Evolutionary conservation across 2,113 vertebrate species (phyloP).

Genomic region (Murina feae): DNA sequence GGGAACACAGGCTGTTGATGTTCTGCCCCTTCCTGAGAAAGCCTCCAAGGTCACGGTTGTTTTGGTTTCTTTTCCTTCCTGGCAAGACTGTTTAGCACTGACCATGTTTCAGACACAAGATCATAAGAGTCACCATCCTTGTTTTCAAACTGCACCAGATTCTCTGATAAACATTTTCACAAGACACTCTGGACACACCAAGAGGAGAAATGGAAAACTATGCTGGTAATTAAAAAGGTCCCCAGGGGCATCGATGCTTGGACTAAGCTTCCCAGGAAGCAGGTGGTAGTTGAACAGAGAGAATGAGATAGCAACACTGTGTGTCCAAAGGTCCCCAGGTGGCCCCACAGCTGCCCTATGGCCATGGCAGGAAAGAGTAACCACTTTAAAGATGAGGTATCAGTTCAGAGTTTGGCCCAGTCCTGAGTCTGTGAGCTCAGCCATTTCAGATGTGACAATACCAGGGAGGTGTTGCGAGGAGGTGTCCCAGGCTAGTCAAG

Average conservation of each 20-base stretch:
- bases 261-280: constrained; percentile 2
- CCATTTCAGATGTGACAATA: neutral
- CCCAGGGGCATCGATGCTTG: neutral
- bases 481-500: neutral
- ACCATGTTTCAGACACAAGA: neutral
- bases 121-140: neutral
- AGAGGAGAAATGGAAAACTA: constrained; percentile 28
- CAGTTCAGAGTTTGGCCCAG: neutral
- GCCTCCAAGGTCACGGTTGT: neutral
- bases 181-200: neutral
- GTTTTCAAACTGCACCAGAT: neutral
- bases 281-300: neutral
- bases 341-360: fast-evolving
- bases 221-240: neutral
- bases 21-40: neutral
- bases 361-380: neutral
- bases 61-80: neutral
- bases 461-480: neutral
- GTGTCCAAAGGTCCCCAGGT: neutral
- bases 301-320: neutral
- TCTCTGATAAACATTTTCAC: constrained; percentile 26
- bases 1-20: neutral
- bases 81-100: neutral
- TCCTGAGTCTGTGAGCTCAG: neutral
- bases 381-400: neutral